Evolutionary conservation across 2,888 invertebrate species (phyloP).

Genomic region (Ormyrus thymus): DNA sequence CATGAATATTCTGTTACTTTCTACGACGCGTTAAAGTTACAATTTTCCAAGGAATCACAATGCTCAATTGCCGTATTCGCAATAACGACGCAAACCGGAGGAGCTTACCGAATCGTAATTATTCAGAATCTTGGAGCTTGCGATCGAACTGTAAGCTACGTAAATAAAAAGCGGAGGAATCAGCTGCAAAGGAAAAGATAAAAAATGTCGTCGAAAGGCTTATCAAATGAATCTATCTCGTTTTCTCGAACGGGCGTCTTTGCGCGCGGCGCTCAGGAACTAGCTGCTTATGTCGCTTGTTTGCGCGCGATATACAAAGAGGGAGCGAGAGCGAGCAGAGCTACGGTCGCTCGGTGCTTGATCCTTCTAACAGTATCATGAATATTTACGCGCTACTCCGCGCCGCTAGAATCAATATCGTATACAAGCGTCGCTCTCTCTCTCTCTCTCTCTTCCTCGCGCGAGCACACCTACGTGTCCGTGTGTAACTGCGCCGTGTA

Average conservation of each 20-base stretch:
- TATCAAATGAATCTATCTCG: too few relatives aligned
- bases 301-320: slow-evolving; percentile 55
- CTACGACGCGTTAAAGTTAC: too few relatives aligned
- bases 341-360: slow-evolving; percentile 60
- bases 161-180: too few relatives aligned
- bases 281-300: slow-evolving; percentile 60
- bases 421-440: slow-evolving; percentile 10
- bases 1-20: too few relatives aligned
- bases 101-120: too few relatives aligned
- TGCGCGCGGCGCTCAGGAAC: slow-evolving; percentile 22
- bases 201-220: too few relatives aligned
- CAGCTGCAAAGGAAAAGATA: too few relatives aligned
- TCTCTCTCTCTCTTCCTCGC: not conserved
- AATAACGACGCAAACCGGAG: too few relatives aligned
- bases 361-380: slow-evolving; percentile 69
- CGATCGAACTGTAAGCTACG: too few relatives aligned
- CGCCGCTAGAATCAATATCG: slow-evolving; percentile 66
- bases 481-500: slow-evolving; percentile 24
- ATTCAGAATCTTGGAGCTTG: too few relatives aligned
- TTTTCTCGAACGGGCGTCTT: not conserved
- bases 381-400: slow-evolving; percentile 69
- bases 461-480: not conserved
- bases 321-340: slow-evolving; percentile 10
- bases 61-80: too few relatives aligned
- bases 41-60: too few relatives aligned